These are phyloP conservation scores for Phengaris arion DNA, from an alignment of 2,888 invertebrate genomes.

Conservation along the genomic window DNA sequence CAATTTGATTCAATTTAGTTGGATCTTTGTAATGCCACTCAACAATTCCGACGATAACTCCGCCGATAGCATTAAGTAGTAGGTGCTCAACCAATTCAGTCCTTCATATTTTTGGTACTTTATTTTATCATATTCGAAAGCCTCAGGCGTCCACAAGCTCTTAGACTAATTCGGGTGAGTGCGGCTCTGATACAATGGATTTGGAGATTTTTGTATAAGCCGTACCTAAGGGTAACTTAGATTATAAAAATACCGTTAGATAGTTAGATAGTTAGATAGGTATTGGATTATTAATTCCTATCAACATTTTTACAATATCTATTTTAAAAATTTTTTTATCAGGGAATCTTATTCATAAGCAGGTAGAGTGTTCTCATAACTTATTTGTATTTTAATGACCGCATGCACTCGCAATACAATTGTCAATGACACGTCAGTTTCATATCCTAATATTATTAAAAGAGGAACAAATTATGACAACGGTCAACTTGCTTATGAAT, in stretches of 20 bases:
- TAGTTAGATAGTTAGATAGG: too few relatives aligned
- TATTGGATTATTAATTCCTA: too few relatives aligned
- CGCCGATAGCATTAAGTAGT: background rate
- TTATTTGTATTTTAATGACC: too few relatives aligned
- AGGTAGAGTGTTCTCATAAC: too few relatives aligned
- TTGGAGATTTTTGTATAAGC: background rate
- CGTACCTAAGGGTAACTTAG: background rate
- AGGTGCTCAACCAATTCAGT: conserved; percentile 11
- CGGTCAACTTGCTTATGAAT: too few relatives aligned
- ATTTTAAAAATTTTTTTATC: too few relatives aligned
- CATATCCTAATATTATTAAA: too few relatives aligned
- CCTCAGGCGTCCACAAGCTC: background rate
- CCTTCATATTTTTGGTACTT: conserved; percentile 9
- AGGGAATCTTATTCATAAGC: too few relatives aligned
- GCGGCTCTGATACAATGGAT: background rate
- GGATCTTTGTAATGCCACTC: background rate
- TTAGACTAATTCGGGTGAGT: background rate
- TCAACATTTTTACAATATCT: too few relatives aligned
- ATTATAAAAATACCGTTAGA: background rate
- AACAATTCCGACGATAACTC: conserved; percentile 1
- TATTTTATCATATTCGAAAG: background rate
- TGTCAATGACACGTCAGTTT: too few relatives aligned
- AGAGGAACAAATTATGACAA: too few relatives aligned
- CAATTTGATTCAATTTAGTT: conserved; percentile 1
- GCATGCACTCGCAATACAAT: too few relatives aligned